Percentiles rank a stretch among this genome's conserved stretches.
Evolutionary conservation across 2,888 invertebrate species (phyloP).

Genomic region (Cryptocephalus moraei): DNA sequence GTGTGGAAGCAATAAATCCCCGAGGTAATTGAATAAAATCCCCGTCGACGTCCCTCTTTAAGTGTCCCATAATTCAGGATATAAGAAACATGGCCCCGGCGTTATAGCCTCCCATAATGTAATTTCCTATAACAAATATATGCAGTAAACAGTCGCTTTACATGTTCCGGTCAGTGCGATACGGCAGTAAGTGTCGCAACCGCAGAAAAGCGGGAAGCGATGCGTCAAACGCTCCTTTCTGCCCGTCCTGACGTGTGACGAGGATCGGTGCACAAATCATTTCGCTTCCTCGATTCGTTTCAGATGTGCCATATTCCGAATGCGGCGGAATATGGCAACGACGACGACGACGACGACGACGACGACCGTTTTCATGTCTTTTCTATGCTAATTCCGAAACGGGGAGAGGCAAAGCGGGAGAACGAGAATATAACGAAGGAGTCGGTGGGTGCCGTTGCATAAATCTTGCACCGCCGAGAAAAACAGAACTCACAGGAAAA

Average conservation of each 20-base stretch:
- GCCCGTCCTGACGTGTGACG: constrained; percentile 8
- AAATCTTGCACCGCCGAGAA: no score
- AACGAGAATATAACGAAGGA: no score
- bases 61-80: constrained; percentile 14
- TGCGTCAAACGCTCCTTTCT: constrained; percentile 28
- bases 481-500: no score
- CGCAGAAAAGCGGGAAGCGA: constrained; percentile 22
- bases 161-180: constrained; percentile 25
- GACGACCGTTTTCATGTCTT: constrained; percentile 6
- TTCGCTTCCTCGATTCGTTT: constrained; percentile 15
- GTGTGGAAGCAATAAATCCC: no score
- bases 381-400: constrained; percentile 7
- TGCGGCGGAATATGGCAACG: no score
- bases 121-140: constrained; percentile 33
- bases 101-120: constrained; percentile 17
- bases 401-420: no score
- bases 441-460: no score
- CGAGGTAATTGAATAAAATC: constrained; percentile 5
- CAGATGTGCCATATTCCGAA: constrained; percentile 12
- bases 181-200: constrained; percentile 16
- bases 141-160: constrained; percentile 26
- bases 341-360: not conserved
- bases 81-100: constrained; percentile 20
- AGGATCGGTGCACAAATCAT: constrained; percentile 23
- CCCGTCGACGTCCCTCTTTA: constrained; percentile 4